phyloP scores from a whole-genome alignment of 1,140 invertebrate species.

The Bombyx mandarina region DNA sequence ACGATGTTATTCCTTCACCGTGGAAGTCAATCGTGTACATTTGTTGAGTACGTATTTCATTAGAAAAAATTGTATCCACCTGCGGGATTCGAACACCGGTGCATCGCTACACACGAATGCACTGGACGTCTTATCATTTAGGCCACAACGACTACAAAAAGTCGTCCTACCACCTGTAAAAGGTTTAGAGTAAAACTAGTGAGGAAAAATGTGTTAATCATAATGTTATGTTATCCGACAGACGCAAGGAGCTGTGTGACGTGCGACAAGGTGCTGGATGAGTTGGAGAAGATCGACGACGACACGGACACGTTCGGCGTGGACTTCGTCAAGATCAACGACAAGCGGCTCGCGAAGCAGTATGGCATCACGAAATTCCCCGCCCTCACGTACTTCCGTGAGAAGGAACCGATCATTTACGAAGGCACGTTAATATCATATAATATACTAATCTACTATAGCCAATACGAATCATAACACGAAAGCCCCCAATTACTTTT shows the following conservation, averaged over 20 bases:
- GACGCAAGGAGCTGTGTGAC: conserved; percentile 92
- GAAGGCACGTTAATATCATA: conserved; percentile 74
- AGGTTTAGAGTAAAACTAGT: neutral
- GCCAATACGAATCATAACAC: neutral
- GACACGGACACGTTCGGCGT: conserved; percentile 95
- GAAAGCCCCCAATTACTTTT: neutral
- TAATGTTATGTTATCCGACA: conserved; percentile 15
- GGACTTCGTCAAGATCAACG: conserved; percentile 95
- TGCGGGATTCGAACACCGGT: too few relatives aligned
- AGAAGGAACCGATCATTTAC: conserved; percentile 93
- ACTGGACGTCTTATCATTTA: too few relatives aligned
- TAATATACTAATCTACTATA: neutral
- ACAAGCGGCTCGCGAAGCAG: conserved; percentile 94
- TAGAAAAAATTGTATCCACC: too few relatives aligned
- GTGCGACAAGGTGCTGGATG: conserved; percentile 91
- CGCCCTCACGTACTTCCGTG: conserved; percentile 93
- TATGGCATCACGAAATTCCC: conserved; percentile 95
- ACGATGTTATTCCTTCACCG: too few relatives aligned
- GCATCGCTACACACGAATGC: too few relatives aligned
- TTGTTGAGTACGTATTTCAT: too few relatives aligned
- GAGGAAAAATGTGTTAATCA: too few relatives aligned
- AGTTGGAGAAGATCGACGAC: conserved; percentile 95
- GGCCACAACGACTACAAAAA: neutral
- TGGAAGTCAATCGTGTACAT: too few relatives aligned
- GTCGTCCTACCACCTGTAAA: neutral